Base-by-base conservation (phyloP, 1,140 invertebrate species). In the Zaprionus vittiger region DNA sequence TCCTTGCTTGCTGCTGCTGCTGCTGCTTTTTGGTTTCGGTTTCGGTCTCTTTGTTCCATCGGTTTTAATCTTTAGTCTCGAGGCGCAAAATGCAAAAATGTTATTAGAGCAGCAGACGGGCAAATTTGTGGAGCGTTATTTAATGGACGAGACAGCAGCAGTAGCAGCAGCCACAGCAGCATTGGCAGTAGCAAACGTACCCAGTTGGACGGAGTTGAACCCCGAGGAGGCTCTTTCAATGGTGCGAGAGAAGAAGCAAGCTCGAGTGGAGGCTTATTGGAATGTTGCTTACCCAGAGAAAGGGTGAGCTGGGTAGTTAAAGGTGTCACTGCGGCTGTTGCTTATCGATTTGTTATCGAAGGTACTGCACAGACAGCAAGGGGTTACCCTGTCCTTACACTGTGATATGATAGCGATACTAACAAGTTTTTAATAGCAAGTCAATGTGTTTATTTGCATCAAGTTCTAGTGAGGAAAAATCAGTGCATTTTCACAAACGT, bases 1-100 rank as follows among this genome's bases (percentile, higher is more conserved):
- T n/a, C n/a, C 14, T 38, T 12, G 4, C 14, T 38, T 47, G 5
- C 41, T 44, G 15, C 2, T 47, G 5, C 41, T 44, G 15, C 2
- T 47, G n/a, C 41, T 47, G n/a, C 41, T 47, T 31, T 70, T 67
- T 31, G 47, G 56, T 15, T 52, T 63, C 22, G 6, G 31, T 63
- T 37, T 56, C 17, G 61, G 7, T 49, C 34, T 20, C 63, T 64
- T 57, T 61, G 67, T 73, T 76, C 55, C 66, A 81, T 74, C 76
- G 68, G 77, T 78, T 81, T 79, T 81, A 84, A 89, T 89, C 84
- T 89, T 65, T 56, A 17, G 28, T 28, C 15, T 22, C 22, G 12
- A 49, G 49, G 57, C 15, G 6, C 44, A 57, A 44, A 73, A 61
- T 62, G 61, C 34, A 44, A 67, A 83, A 80, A 77, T 73, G 62